Percentiles rank a stretch among this genome's conserved stretches.
Evolutionary conservation across 2,888 invertebrate genomes (phyloP).

Genomic region (Caenorhabditis doughertyi): DNA sequence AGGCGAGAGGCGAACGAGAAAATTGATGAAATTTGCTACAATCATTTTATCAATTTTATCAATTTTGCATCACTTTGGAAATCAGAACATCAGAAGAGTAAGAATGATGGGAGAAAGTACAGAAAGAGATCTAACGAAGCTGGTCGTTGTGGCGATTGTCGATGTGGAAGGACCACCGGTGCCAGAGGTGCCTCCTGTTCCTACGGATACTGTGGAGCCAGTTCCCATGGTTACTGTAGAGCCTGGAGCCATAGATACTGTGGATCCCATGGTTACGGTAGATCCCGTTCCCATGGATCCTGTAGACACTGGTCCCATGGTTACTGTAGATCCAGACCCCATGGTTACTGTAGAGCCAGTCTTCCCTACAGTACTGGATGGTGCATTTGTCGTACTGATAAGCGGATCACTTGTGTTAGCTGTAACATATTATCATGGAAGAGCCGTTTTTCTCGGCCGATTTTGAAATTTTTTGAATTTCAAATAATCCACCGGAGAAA

Average conservation of each 20-base stretch:
- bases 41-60: not conserved
- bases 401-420: too few species aligned
- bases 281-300: too few species aligned
- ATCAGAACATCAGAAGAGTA: not conserved
- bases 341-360: not conserved
- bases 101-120: not conserved
- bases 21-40: slow-evolving; percentile 9
- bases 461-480: too few species aligned
- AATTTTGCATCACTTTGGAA: not conserved
- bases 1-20: not conserved
- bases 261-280: too few species aligned
- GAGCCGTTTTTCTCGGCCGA: too few species aligned
- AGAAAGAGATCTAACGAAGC: slow-evolving; percentile 14
- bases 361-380: too few species aligned
- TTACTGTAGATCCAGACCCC: not conserved
- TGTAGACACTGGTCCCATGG: too few species aligned
- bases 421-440: too few species aligned
- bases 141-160: slow-evolving; percentile 17
- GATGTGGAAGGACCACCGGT: not conserved
- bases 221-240: not conserved
- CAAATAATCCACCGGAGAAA: too few species aligned
- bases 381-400: too few species aligned
- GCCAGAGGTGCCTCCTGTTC: not conserved
- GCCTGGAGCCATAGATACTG: not conserved
- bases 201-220: not conserved